Evolutionary conservation across 2,797 vertebrate species (phyloP), one percentile per base, ranked within the genome.

Genomic region (Crenichthys baileyi): DNA sequence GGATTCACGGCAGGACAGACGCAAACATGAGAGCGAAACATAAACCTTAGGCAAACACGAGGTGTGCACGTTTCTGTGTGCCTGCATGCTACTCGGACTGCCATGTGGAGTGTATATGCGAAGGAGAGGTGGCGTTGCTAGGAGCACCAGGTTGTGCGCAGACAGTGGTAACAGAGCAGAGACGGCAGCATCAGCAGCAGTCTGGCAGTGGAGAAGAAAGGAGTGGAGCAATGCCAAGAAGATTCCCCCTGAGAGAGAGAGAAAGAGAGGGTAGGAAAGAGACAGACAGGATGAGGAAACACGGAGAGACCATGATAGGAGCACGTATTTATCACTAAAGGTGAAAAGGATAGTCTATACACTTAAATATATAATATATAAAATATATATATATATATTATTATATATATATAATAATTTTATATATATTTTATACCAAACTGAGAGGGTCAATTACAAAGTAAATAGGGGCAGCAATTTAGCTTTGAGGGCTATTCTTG

Each of bases 141-240:
- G 94, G 93, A 93, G 92, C 89, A 88, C 91, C 94, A 95, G 93
- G 93, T 95, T 94, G 93, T 86, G 91, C 87, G 92, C 87, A 92
- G 91, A 93, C 91, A 92, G 88, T 87, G 88, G 89, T 90, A 90
- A 88, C 89, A 88, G 86, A 90, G 85, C 74, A 91, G 88, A 90
- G 88, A 90, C 88, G 74, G 92, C 85, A 81, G 92, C 72, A 70
- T 26, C 67, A 73, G 72, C 91, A 91, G 91, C 91, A 92, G 92
- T 88, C 93, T 92, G 92, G 91, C 91, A 91, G 85, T 91, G 85
- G 87, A 91, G 93, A 94, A 94, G 92, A 95, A 95, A 94, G 93
- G 91, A 94, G 91, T 94, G 94, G 94, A 95, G 93, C 92, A 94
- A 93, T 93, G 93, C 94, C 94, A 95, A 94, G 90, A 94, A 92